Conservation (phyloP, 2,113 vertebrate genomes). For the Sphyrna mokarran region DNA sequence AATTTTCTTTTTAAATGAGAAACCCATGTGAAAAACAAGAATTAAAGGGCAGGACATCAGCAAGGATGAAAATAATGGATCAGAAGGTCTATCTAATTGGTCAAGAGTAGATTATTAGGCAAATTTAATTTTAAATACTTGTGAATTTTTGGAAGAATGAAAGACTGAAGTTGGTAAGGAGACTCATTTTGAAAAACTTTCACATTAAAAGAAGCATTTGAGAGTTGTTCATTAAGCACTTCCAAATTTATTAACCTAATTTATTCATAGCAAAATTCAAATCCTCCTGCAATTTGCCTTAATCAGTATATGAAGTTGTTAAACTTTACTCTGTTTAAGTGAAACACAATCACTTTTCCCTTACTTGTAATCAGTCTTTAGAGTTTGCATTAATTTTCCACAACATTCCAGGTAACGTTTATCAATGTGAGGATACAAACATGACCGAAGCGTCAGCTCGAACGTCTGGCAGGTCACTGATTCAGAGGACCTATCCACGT, state of each 20-base stretch:
- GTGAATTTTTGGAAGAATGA: neutral
- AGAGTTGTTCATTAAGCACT: neutral
- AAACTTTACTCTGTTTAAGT: neutral
- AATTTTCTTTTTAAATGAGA: neutral
- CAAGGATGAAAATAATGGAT: neutral
- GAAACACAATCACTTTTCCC: neutral
- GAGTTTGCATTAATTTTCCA: slow-evolving; percentile 88
- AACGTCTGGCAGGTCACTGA: slow-evolving; percentile 94
- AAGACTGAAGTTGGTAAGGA: neutral
- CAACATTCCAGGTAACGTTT: slow-evolving; percentile 89
- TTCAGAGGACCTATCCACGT: slow-evolving; percentile 87
- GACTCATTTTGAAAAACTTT: neutral
- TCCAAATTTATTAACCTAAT: neutral
- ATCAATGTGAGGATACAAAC: slow-evolving; percentile 91
- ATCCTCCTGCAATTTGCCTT: neutral
- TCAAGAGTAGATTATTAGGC: neutral
- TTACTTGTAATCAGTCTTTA: slow-evolving; percentile 91
- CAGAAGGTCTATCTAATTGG: neutral
- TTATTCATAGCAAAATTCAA: neutral
- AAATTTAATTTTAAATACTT: neutral
- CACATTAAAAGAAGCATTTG: neutral
- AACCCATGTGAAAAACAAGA: neutral
- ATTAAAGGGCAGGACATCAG: neutral
- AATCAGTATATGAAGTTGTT: neutral
- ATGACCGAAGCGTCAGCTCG: slow-evolving; percentile 84